Evolutionary conservation across 2,888 invertebrate species (phyloP).

Genomic region (Dasypolia templi): DNA sequence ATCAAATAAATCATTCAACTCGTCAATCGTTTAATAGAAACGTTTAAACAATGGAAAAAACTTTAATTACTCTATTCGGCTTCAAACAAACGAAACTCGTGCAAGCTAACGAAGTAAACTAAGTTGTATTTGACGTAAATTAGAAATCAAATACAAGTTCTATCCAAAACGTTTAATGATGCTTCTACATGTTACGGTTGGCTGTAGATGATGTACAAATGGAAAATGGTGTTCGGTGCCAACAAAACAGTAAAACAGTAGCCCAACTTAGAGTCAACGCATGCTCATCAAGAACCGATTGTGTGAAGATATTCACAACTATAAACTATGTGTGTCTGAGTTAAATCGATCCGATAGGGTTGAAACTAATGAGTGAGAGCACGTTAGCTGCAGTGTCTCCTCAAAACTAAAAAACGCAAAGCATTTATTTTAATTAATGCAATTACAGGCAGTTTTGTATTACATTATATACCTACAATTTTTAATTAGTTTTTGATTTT

Average conservation of each 20-base stretch:
- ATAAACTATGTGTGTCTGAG: neutral
- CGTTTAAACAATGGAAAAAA: constrained; percentile 15
- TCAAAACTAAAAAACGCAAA: no score
- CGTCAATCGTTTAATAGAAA: constrained; percentile 23
- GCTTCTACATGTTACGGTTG: constrained; percentile 46
- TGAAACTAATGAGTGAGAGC: no score
- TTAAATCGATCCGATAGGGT: no score
- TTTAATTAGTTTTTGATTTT: no score
- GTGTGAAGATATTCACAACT: neutral
- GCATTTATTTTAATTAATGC: no score
- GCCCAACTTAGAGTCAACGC: neutral
- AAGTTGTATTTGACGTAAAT: constrained; percentile 56
- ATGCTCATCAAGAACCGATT: neutral
- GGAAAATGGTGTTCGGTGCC: constrained; percentile 48
- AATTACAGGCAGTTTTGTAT: no score
- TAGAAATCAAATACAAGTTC: constrained; percentile 63
- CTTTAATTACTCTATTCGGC: constrained; percentile 41
- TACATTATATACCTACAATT: no score
- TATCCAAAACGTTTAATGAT: constrained; percentile 51
- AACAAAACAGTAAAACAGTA: constrained; percentile 36
- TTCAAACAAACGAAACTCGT: constrained; percentile 29
- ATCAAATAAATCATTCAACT: constrained; percentile 25
- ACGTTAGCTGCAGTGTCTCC: no score
- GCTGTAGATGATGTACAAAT: constrained; percentile 39
- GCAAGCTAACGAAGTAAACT: constrained; percentile 47